Conservation (phyloP, 2,797 vertebrate species). For the Acanthurus leucopareius region DNA sequence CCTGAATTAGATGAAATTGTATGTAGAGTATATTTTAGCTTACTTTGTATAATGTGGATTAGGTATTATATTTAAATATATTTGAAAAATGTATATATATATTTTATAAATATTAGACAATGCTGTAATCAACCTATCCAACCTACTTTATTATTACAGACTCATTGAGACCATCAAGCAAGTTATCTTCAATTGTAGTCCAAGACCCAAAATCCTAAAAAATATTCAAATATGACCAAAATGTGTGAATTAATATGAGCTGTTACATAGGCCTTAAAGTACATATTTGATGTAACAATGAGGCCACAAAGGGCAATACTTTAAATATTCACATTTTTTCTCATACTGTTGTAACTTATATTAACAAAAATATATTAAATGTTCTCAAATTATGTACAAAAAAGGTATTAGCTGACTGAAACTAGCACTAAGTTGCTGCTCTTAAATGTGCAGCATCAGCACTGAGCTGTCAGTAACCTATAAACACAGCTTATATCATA, state of each 20-base stretch:
- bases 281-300: neutral
- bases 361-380: neutral
- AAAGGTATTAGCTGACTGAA: slow-evolving; percentile 2
- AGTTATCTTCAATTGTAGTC: neutral
- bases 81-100: neutral
- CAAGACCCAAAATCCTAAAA: neutral
- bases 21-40: neutral
- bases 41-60: neutral
- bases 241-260: neutral
- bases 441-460: slow-evolving; percentile 13
- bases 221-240: neutral
- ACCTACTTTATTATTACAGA: neutral
- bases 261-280: neutral
- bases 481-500: slow-evolving; percentile 29
- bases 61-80: neutral
- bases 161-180: neutral
- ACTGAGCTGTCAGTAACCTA: slow-evolving; percentile 19
- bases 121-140: neutral
- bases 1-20: neutral
- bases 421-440: neutral
- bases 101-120: neutral
- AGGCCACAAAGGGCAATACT: neutral
- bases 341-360: neutral
- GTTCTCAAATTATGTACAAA: neutral
- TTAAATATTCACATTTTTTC: neutral